Conservation (phyloP, 2,888 invertebrate species). For the Stomorhina lunata region DNA sequence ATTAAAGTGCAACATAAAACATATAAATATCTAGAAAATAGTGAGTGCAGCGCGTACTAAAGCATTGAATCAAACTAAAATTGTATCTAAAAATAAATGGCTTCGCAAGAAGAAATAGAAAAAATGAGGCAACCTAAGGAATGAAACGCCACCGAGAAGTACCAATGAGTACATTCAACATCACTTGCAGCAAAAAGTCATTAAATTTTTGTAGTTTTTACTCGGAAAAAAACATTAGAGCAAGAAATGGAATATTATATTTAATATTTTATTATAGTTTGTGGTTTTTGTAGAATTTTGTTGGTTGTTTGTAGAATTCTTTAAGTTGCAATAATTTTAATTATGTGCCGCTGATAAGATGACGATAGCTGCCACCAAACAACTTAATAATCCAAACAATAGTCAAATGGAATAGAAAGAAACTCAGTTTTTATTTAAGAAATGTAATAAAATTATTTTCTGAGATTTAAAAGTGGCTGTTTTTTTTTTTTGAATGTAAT, state of each 20-base stretch:
- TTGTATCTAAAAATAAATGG: conserved; percentile 51
- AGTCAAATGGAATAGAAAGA: neutral
- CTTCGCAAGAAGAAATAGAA: neutral
- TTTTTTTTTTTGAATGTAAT: conserved; percentile 7
- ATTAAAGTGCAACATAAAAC: conserved; percentile 28
- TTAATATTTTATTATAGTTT: neutral
- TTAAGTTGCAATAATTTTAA: conserved; percentile 52
- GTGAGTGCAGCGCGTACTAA: neutral
- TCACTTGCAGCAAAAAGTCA: conserved; percentile 1
- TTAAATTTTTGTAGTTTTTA: neutral
- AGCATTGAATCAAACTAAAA: neutral
- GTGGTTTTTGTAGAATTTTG: neutral
- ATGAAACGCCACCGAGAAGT: neutral
- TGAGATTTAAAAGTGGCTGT: conserved; percentile 28
- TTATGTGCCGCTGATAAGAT: conserved; percentile 45
- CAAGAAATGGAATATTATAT: conserved; percentile 12
- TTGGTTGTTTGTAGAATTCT: conserved; percentile 20
- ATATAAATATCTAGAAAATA: neutral
- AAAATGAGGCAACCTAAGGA: neutral
- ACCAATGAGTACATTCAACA: conserved; percentile 25
- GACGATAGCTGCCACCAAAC: conserved; percentile 7
- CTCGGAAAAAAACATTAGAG: conserved; percentile 28
- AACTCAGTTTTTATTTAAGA: neutral
- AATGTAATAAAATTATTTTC: conserved; percentile 28
- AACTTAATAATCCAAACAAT: neutral